A percentile compares a stretch with the other conserved stretches of the same genome.
These are phyloP conservation scores for Parapsyche elsis DNA, from an alignment of 1,140 invertebrate genomes.

Conservation along the genomic window DNA sequence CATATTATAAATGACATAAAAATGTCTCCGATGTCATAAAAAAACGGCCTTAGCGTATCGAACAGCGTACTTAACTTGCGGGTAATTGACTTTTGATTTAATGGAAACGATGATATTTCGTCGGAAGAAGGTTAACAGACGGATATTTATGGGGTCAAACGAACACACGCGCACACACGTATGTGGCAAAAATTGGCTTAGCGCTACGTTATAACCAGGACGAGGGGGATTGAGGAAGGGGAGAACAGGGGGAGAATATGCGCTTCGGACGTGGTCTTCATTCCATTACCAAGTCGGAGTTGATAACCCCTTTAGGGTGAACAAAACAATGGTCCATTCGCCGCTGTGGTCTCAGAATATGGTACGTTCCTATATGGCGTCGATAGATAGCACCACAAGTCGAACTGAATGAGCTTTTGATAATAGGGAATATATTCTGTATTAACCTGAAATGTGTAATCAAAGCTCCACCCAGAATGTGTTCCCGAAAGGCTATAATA, in stretches of 20 bases:
- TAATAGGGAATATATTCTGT: too few species aligned
- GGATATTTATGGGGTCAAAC: conserved; percentile 33
- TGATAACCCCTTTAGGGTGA: background rate
- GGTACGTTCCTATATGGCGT: background rate
- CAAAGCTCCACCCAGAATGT: too few species aligned
- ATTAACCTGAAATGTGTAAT: too few species aligned
- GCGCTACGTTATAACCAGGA: background rate
- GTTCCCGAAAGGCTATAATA: too few species aligned
- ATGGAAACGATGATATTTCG: conserved; percentile 39
- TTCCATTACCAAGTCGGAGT: background rate
- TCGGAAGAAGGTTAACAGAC: conserved; percentile 15
- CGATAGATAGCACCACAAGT: too few species aligned
- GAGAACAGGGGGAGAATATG: too few species aligned
- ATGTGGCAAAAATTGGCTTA: conserved; percentile 1
- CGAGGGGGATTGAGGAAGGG: background rate
- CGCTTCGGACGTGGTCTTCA: background rate
- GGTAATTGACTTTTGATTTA: conserved; percentile 50
- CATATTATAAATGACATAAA: conserved; percentile 27
- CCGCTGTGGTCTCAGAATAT: background rate
- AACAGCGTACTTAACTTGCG: conserved; percentile 31
- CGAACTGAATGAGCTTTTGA: too few species aligned
- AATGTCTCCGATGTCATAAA: conserved; percentile 34
- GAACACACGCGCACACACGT: conserved; percentile 13
- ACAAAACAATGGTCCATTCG: background rate
- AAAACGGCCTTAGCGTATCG: background rate